Evolutionary conservation across 1,140 invertebrate genomes (phyloP).

Genomic region (Drosophila bocki): DNA sequence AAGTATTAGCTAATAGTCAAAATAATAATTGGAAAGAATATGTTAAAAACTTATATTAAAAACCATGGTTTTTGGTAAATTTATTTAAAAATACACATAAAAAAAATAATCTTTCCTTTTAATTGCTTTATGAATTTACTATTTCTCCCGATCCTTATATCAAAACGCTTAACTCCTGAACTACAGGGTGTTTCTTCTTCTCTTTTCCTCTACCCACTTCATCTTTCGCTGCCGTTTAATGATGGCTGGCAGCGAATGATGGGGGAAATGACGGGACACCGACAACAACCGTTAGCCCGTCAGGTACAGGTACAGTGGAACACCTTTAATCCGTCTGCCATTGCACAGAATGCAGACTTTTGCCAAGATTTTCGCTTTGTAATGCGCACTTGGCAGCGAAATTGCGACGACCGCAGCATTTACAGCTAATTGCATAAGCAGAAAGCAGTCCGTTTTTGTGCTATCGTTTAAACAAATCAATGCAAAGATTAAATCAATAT

Average conservation of each 20-base stretch:
- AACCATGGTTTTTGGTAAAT: too few relatives aligned
- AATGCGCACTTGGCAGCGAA: constrained; percentile 44
- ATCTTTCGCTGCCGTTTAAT: constrained; percentile 1
- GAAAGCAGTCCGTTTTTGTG: constrained; percentile 17
- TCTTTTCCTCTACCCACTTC: neutral
- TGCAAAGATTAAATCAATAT: constrained; percentile 56
- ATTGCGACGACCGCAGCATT: constrained; percentile 7
- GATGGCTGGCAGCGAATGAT: constrained; percentile 10
- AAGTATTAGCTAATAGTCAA: neutral
- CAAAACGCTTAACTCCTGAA: neutral
- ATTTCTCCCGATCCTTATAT: neutral
- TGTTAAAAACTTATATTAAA: too few relatives aligned
- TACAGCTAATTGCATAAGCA: constrained; percentile 44
- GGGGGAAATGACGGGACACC: neutral
- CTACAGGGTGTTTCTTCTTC: neutral
- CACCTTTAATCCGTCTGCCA: constrained; percentile 1
- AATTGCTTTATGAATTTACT: too few relatives aligned
- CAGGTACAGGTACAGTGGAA: constrained; percentile 18
- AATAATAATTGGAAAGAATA: too few relatives aligned
- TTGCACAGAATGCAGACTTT: constrained; percentile 7
- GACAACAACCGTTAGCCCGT: constrained; percentile 29
- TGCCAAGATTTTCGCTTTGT: constrained; percentile 29
- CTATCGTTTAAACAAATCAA: constrained; percentile 45
- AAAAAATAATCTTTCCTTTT: neutral
- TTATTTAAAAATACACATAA: neutral